These are phyloP conservation scores for Dendrolimus houi DNA, from an alignment of 2,888 invertebrate species.

Conservation along the genomic window DNA sequence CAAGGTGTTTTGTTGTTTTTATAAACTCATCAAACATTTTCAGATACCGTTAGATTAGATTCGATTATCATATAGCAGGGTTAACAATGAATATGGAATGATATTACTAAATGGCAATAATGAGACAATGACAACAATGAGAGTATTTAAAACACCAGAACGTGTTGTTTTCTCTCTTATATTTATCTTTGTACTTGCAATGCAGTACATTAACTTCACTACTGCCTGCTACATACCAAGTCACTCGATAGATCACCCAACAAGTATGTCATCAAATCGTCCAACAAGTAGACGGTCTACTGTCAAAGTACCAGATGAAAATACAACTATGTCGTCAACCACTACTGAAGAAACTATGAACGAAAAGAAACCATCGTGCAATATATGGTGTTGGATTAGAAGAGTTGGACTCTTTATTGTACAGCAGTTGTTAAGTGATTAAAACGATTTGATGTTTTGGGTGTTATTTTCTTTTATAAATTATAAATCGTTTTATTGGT, in stretches of 20 bases:
- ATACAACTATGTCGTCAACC: not conserved
- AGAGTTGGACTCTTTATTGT: slow-evolving; percentile 42
- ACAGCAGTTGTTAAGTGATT: slow-evolving; percentile 41
- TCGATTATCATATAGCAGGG: too few relatives aligned
- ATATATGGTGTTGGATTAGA: slow-evolving; percentile 44
- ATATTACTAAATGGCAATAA: too few relatives aligned
- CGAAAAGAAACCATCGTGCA: slow-evolving; percentile 17
- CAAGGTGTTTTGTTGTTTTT: too few relatives aligned
- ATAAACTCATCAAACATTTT: too few relatives aligned
- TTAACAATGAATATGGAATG: too few relatives aligned
- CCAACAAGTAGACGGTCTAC: not conserved
- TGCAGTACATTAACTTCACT: not conserved
- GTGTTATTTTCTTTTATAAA: too few relatives aligned
- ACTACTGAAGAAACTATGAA: slow-evolving; percentile 7
- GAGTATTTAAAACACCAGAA: too few relatives aligned
- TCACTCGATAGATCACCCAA: slow-evolving; percentile 4
- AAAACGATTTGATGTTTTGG: slow-evolving; percentile 6
- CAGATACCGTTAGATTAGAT: too few relatives aligned
- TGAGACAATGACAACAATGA: too few relatives aligned
- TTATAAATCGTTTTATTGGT: too few relatives aligned
- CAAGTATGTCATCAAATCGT: not conserved
- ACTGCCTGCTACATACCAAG: slow-evolving; percentile 12
- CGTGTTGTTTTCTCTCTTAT: too few relatives aligned
- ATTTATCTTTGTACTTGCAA: not conserved
- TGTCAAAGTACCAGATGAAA: slow-evolving; percentile 1